These are phyloP conservation scores for Furcifer pardalis DNA, from an alignment of 2,797 vertebrate species.

Conservation along the genomic window DNA sequence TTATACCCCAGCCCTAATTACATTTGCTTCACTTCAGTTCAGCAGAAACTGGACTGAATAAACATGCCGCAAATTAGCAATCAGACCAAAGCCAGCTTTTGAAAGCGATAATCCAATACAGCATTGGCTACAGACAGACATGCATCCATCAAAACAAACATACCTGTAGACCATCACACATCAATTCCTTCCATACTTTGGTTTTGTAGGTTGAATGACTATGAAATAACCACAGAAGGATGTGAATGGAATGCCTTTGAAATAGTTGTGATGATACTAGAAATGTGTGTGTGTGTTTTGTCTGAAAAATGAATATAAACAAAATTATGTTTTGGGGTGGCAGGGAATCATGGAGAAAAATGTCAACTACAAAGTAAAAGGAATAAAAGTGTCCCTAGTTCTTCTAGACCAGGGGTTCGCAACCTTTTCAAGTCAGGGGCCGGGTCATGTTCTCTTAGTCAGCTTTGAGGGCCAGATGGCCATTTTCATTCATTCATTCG, in stretches of 20 bases:
- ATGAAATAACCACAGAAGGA: constrained; percentile 38
- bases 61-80: constrained; percentile 64
- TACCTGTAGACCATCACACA: constrained; percentile 70
- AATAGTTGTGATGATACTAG: neutral
- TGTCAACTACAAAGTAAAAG: too few relatives aligned
- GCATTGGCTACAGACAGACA: constrained; percentile 52
- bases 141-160: constrained; percentile 64
- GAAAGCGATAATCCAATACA: constrained; percentile 53
- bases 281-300: neutral
- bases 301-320: constrained; percentile 19
- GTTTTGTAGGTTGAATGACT: constrained; percentile 36
- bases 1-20: constrained; percentile 50
- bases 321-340: neutral
- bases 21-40: constrained; percentile 32
- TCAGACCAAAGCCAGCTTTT: constrained; percentile 46
- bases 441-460: too few relatives aligned
- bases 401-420: too few relatives aligned
- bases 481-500: too few relatives aligned
- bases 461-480: too few relatives aligned
- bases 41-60: constrained; percentile 23
- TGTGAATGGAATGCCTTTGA: constrained; percentile 39
- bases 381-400: too few relatives aligned
- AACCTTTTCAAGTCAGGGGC: too few relatives aligned
- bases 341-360: too few relatives aligned
- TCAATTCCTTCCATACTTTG: constrained; percentile 54